These are phyloP conservation scores for Psittacula echo DNA, from an alignment of 2,797 vertebrate species.

Conservation along the genomic window DNA sequence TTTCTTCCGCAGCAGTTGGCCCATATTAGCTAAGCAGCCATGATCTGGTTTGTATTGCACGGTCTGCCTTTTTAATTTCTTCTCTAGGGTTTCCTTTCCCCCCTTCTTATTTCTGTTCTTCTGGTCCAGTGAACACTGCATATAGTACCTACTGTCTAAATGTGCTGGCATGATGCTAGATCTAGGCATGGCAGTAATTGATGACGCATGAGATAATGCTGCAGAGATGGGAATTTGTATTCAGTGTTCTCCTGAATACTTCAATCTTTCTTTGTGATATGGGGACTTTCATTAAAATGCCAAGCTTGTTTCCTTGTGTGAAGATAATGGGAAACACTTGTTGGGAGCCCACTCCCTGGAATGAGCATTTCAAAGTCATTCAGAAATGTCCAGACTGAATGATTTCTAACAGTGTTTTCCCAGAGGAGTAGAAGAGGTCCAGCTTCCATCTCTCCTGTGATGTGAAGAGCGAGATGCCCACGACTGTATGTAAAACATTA, in stretches of 20 bases:
- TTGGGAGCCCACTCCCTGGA: conserved; percentile 18
- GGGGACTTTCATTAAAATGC: conserved; percentile 50
- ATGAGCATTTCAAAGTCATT: conserved; percentile 47
- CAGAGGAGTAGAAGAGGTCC: neutral
- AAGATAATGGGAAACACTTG: conserved; percentile 8
- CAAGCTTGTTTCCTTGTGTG: conserved; percentile 45
- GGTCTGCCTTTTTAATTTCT: conserved; percentile 97
- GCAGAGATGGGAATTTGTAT: conserved; percentile 87
- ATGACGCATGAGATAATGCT: conserved; percentile 98
- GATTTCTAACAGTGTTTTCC: neutral
- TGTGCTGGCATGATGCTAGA: conserved; percentile 99
- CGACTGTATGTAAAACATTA: neutral
- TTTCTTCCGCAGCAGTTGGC: conserved; percentile 99
- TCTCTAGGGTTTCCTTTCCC: conserved; percentile 84
- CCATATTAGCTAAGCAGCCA: conserved; percentile 99
- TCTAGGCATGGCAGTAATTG: conserved; percentile 97
- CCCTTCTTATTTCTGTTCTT: conserved; percentile 90
- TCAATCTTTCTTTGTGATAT: conserved; percentile 2
- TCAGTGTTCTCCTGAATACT: conserved; percentile 60
- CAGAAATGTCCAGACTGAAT: neutral
- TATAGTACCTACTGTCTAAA: conserved; percentile 99
- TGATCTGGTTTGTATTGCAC: conserved; percentile 99
- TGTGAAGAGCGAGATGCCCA: neutral
- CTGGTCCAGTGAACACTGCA: conserved; percentile 99
- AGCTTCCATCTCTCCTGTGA: neutral